Evolutionary conservation across 2,113 vertebrate genomes (phyloP).

Genomic region (Athene cunicularia): DNA sequence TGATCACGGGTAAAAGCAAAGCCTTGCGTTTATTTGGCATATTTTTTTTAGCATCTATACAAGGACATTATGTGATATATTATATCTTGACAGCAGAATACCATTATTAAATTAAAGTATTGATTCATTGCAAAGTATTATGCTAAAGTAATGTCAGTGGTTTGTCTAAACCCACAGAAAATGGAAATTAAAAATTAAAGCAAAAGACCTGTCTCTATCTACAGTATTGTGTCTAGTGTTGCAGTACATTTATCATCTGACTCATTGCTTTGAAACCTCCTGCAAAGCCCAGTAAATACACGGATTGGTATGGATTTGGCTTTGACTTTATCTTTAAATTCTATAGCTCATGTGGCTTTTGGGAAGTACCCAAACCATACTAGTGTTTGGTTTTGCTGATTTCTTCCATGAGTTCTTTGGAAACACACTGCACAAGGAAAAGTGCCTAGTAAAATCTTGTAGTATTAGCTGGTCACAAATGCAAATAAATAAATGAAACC

Average conservation of each 20-base stretch:
- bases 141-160: constrained; percentile 15
- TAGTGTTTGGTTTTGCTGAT: not conserved
- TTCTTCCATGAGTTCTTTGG: not conserved
- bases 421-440: not conserved
- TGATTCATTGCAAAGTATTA: constrained; percentile 43
- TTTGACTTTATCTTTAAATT: not conserved
- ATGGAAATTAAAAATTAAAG: constrained; percentile 67
- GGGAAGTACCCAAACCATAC: not conserved
- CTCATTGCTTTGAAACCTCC: constrained; percentile 22
- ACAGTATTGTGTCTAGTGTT: not conserved
- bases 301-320: not conserved
- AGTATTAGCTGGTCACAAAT: not conserved
- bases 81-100: constrained; percentile 50
- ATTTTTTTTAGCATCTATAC: not conserved
- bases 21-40: not conserved
- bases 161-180: constrained; percentile 54
- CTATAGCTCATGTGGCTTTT: not conserved
- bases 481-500: not conserved
- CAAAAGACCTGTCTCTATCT: constrained; percentile 27
- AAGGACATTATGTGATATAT: constrained; percentile 16
- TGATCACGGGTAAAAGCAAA: not conserved
- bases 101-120: constrained; percentile 60
- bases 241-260: constrained; percentile 25
- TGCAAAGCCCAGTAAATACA: not conserved
- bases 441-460: not conserved